phyloP scores from a whole-genome alignment of 2,888 invertebrate genomes.

The Drosophila neotestacea region DNA sequence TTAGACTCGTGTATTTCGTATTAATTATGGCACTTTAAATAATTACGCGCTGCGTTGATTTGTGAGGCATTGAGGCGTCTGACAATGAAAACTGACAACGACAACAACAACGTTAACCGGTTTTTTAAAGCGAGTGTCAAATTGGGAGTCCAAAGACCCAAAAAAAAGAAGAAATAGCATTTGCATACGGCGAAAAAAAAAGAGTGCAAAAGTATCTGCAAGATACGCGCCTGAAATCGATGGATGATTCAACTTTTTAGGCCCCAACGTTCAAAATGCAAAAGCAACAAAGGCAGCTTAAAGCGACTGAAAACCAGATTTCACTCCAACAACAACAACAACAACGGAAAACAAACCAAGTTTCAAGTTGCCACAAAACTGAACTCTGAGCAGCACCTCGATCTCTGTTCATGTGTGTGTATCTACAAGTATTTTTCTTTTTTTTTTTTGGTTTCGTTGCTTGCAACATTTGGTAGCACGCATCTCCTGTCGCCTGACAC shows the following conservation, averaged over 20 bases:
- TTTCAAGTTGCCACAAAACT: constrained; percentile 61
- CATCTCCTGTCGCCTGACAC: constrained; percentile 65
- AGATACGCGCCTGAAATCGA: constrained; percentile 64
- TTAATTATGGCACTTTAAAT: constrained; percentile 65
- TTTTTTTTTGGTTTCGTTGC: constrained; percentile 27
- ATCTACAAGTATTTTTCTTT: constrained; percentile 13
- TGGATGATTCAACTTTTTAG: constrained; percentile 73
- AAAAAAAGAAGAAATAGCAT: constrained; percentile 34
- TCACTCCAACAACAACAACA: constrained; percentile 46
- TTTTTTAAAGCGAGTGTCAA: constrained; percentile 42
- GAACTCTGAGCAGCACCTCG: constrained; percentile 32
- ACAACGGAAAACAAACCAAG: constrained; percentile 63
- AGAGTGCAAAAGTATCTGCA: constrained; percentile 53
- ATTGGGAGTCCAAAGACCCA: constrained; percentile 63
- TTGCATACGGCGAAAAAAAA: constrained; percentile 44
- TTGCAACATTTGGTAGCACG: constrained; percentile 46
- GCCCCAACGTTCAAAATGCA: constrained; percentile 54
- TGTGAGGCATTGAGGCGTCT: constrained; percentile 33
- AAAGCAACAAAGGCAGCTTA: constrained; percentile 53
- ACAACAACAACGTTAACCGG: constrained; percentile 38
- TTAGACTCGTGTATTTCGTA: constrained; percentile 62
- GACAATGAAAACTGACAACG: constrained; percentile 60
- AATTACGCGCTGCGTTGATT: constrained; percentile 49
- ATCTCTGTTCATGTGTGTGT: constrained; percentile 4
- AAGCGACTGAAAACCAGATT: constrained; percentile 69